Conservation (phyloP, 2,113 vertebrate species). For the Hippocampus guttulatus region DNA sequence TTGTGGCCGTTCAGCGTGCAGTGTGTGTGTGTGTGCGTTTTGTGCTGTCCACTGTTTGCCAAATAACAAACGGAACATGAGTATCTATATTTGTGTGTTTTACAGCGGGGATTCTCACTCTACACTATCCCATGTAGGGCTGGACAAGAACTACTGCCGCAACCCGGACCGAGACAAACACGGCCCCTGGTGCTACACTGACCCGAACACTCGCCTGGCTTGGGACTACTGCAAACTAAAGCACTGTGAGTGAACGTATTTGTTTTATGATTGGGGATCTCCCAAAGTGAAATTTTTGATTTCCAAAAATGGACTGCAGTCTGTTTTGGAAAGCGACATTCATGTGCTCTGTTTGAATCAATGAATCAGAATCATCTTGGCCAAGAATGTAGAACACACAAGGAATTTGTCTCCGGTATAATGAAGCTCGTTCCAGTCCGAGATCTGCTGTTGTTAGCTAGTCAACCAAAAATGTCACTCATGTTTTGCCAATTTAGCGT, state of each 20-base stretch:
- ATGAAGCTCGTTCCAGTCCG: too few species aligned
- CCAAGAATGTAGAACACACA: too few species aligned
- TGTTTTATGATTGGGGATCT: background rate
- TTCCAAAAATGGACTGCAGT: too few species aligned
- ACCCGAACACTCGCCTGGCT: slow-evolving; percentile 78
- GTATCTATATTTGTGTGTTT: slow-evolving; percentile 60
- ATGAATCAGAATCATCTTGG: too few species aligned
- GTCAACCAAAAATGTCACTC: too few species aligned
- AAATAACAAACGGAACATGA: slow-evolving; percentile 52
- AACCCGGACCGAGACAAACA: slow-evolving; percentile 94
- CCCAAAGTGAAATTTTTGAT: too few species aligned
- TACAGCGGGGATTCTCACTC: slow-evolving; percentile 71
- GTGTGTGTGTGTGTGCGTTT: slow-evolving; percentile 29
- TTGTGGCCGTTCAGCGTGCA: background rate
- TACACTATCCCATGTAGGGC: slow-evolving; percentile 72
- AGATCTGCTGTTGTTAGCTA: too few species aligned
- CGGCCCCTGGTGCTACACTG: slow-evolving; percentile 95
- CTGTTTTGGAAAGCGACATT: too few species aligned
- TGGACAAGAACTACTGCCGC: slow-evolving; percentile 90
- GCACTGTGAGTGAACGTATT: slow-evolving; percentile 80
- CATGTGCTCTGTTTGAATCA: too few species aligned
- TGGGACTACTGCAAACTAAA: slow-evolving; percentile 96
- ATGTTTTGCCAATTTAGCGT: too few species aligned
- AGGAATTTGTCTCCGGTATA: too few species aligned
- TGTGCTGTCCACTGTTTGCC: slow-evolving; percentile 28